phyloP scores from a whole-genome alignment of 1,140 invertebrate genomes.

The Drosophila yakuba region DNA sequence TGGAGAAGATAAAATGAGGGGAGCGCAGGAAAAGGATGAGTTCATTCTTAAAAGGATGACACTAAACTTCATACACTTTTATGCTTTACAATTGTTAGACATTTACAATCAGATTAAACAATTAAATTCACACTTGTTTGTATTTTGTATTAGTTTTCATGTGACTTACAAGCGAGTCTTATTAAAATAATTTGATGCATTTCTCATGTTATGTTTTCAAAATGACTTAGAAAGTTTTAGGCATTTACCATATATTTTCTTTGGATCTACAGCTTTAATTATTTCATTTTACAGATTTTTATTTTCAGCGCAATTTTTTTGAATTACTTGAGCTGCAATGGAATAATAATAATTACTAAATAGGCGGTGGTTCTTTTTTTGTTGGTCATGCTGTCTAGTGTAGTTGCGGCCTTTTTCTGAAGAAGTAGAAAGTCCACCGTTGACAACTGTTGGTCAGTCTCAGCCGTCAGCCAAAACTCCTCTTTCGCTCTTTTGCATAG shows the following conservation, averaged over 20 bases:
- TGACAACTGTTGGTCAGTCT: constrained; percentile 72
- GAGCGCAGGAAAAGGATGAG: neutral
- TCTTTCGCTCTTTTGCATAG: constrained; percentile 55
- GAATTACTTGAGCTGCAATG: too few species aligned
- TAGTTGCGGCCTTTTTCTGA: constrained; percentile 53
- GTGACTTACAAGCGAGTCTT: too few species aligned
- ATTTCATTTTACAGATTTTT: too few species aligned
- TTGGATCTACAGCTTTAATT: too few species aligned
- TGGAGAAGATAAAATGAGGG: constrained; percentile 5
- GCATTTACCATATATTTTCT: too few species aligned
- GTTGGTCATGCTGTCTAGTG: constrained; percentile 33
- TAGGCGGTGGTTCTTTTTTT: neutral
- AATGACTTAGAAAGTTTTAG: too few species aligned
- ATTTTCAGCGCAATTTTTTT: too few species aligned
- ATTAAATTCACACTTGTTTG: too few species aligned
- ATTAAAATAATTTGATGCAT: too few species aligned
- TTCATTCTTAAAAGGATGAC: constrained; percentile 20
- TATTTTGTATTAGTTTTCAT: too few species aligned
- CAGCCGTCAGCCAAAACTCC: neutral
- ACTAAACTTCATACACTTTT: constrained; percentile 19
- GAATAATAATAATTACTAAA: neutral
- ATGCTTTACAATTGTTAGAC: neutral
- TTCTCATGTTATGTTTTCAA: too few species aligned
- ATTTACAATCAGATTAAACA: neutral
- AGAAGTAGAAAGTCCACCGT: constrained; percentile 27